These are phyloP conservation scores for Xenops minutus DNA, from an alignment of 2,797 vertebrate species.

Conservation along the genomic window DNA sequence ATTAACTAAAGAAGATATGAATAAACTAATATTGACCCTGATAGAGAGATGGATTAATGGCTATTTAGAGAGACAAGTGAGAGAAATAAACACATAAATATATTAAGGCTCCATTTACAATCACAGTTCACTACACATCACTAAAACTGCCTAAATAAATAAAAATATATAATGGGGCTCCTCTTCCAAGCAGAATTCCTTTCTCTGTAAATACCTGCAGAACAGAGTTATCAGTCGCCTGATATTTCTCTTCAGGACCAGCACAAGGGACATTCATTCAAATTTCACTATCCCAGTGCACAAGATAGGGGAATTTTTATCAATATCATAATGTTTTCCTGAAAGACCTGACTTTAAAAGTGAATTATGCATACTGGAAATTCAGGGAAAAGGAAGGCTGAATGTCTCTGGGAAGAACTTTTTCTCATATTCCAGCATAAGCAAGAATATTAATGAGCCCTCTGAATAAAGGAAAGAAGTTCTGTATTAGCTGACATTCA, in stretches of 20 bases:
- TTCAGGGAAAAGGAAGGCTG: background rate
- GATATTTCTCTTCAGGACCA: background rate
- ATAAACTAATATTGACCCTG: background rate
- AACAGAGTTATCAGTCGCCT: background rate
- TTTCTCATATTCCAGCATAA: background rate
- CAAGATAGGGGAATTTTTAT: background rate
- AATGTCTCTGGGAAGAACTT: background rate
- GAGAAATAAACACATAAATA: background rate
- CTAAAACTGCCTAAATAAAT: background rate
- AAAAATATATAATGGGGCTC: background rate
- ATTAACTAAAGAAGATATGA: background rate
- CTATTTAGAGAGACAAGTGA: background rate
- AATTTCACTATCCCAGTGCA: background rate
- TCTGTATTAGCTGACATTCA: background rate
- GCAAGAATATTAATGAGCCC: background rate
- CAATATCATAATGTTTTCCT: background rate
- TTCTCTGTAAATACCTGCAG: background rate
- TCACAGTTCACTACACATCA: background rate
- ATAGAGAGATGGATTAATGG: background rate
- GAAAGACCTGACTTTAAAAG: background rate
- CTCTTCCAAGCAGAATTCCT: background rate
- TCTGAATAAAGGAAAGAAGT: background rate
- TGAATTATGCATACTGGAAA: background rate
- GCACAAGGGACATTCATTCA: background rate
- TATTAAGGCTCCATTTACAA: background rate